Evolutionary conservation across 2,113 vertebrate genomes (phyloP), one percentile per base, ranked within the genome.

Genomic region (Chitala chitala): DNA sequence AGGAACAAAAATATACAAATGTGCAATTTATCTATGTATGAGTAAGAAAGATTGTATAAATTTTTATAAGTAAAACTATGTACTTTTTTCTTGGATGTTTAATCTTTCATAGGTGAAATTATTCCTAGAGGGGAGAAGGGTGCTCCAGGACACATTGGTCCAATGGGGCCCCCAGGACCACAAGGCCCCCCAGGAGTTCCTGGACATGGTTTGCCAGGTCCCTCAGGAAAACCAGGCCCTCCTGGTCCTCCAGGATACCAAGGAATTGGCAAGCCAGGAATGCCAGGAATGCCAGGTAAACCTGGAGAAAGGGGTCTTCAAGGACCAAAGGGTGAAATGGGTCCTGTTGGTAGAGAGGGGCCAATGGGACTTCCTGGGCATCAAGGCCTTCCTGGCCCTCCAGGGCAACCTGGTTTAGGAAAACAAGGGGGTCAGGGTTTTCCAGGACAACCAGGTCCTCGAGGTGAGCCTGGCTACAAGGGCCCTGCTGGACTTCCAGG

Each of bases 401-500:
- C 92, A 0, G 96, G 97, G 48, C 87, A 96, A 29, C 93, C 94
- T 1, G 97, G 95, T 72, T 88, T 95, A 65, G 96, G 94, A 58
- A 98, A 94, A 81, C 90, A 89, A 0, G 97, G 97, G 20, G 86
- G 86, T 1, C 94, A 93, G 0, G 97, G 97, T 78, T 82, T 94
- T 74, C 93, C 95, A 79, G 96, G 97, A 26, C 93, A 93, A 71
- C 93, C 90, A 0, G 97, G 96, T 31, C 75, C 78, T 1, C 96
- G 94, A 86, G 96, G 94, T 4, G 95, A 98, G 51, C 92, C 94
- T 22, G 97, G 96, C 33, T 91, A 92, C 85, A 98, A 95, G 87
- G 96, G 97, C 40, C 88, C 87, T 3, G 92, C 94, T 0, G 96
- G 97, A 74, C 87, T 87, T 29, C 94, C 93, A 0, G 97, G 96